Evolutionary conservation across 2,888 invertebrate species (phyloP), one percentile per base, ranked within the genome.

Genomic region (Halictus quadricinctus): DNA sequence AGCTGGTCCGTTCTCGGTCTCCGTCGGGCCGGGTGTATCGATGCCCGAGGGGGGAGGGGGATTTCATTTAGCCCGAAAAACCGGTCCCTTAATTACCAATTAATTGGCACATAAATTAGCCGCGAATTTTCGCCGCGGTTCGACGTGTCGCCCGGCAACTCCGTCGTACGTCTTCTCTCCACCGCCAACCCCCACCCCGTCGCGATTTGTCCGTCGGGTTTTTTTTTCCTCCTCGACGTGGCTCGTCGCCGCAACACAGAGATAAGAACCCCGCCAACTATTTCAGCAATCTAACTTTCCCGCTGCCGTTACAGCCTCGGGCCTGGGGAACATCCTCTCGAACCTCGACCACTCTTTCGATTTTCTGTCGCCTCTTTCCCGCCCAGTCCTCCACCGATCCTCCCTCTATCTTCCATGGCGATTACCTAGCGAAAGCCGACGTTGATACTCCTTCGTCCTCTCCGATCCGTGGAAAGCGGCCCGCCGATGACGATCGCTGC

Each of bases 81-180:
- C 92, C 92, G 90, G 85, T 85, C 81, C 92, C 93, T 94, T 94
- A 93, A 94, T 94, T 94, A 93, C 91, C 91, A 93, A 94, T 94
- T 94, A 94, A 94, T 94, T 93, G 94, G 93, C 90, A 92, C 93
- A 92, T 94, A 94, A 94, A 93, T 94, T 94, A 94, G 90, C 91
- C 88, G 91, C 89, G 91, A 93, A 91, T 93, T 92, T 93, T 91
- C 91, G 87, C 88, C 85, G 78, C 46, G 72, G 36, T 25, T 60
- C 15, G 60, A n/a, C 48, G 43, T 73, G 46, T 46, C 75, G 18
- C 72, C 25, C 64, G 15, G 48, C 64, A 60, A 36, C 79, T 69
- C 25, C 72, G 48, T 81, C 84, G 80, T 74, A 54, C 72, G 66
- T 41, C 72, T 21, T 21, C 81, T 73, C 1, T 1, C 29, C 29